Conservation (phyloP, 2,113 vertebrate species). For the Rhinichthys klamathensis region DNA sequence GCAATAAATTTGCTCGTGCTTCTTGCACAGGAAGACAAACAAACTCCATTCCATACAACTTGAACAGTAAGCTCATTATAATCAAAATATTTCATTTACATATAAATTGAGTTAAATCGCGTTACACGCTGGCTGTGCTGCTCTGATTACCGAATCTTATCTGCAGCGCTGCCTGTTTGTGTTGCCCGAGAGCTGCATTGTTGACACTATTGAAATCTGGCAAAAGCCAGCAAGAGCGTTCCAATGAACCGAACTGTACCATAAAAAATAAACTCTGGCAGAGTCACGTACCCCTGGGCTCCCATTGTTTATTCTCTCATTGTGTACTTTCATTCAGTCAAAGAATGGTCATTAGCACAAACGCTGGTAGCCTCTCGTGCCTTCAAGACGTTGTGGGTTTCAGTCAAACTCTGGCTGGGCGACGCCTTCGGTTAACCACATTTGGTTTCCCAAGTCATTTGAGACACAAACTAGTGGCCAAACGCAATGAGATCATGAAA, state of each 20-base stretch:
- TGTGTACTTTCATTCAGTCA: constrained; percentile 19
- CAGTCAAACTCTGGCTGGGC: not conserved
- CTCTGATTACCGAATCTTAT: constrained; percentile 68
- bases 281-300: not conserved
- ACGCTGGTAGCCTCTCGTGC: not conserved
- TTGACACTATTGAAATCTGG: constrained; percentile 61
- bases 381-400: not conserved
- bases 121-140: constrained; percentile 57
- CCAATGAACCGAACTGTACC: constrained; percentile 45
- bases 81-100: constrained; percentile 74
- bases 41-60: constrained; percentile 62
- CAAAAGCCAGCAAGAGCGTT: constrained; percentile 41
- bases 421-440: constrained; percentile 4
- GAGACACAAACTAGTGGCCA: not conserved
- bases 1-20: constrained; percentile 25
- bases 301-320: not conserved
- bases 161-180: constrained; percentile 58
- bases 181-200: constrained; percentile 51
- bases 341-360: not conserved
- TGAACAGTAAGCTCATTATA: constrained; percentile 74
- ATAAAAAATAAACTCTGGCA: not conserved
- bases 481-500: not conserved
- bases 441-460: not conserved
- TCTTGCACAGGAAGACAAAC: constrained; percentile 62
- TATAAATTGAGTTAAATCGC: constrained; percentile 77